phyloP scores from a whole-genome alignment of 1,140 invertebrate species.

The Musca domestica region DNA sequence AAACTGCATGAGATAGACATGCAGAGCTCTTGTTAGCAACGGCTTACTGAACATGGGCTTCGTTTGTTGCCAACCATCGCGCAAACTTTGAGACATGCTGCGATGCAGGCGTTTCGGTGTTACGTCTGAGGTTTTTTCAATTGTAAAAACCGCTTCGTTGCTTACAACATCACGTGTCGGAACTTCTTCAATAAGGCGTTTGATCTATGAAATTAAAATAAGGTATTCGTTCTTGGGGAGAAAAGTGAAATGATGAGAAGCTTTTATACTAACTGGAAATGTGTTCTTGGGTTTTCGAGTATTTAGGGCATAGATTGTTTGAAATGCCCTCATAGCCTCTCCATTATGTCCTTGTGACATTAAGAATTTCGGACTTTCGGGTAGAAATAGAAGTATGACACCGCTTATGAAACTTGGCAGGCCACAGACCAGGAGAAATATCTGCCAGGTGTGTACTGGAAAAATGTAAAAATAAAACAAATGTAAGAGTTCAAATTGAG shows the following conservation, averaged over 20 bases:
- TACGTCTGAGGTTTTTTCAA: conserved; percentile 34
- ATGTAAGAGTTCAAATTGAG: no score
- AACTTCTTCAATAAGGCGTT: conserved; percentile 36
- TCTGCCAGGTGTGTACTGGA: conserved; percentile 71
- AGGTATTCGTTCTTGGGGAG: no score
- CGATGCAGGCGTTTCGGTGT: conserved; percentile 26
- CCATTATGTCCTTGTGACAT: conserved; percentile 69
- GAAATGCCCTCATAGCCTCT: conserved; percentile 58
- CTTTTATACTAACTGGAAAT: conserved; percentile 61
- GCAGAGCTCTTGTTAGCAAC: conserved; percentile 35
- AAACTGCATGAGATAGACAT: conserved; percentile 47
- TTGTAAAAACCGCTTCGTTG: conserved; percentile 40
- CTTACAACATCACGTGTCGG: conserved; percentile 33
- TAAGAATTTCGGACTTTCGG: conserved; percentile 80
- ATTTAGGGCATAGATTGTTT: conserved; percentile 56
- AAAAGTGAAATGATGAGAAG: no score
- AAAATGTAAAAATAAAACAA: background rate
- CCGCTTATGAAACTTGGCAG: conserved; percentile 66
- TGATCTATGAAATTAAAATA: conserved; percentile 32
- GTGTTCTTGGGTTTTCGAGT: conserved; percentile 59
- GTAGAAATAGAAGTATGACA: conserved; percentile 64
- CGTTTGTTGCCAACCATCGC: conserved; percentile 38
- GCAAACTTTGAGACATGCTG: conserved; percentile 32
- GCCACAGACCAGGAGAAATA: conserved; percentile 67
- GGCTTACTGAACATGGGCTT: conserved; percentile 46